phyloP scores from a whole-genome alignment of 2,888 invertebrate genomes.

The Heliconius erato region DNA sequence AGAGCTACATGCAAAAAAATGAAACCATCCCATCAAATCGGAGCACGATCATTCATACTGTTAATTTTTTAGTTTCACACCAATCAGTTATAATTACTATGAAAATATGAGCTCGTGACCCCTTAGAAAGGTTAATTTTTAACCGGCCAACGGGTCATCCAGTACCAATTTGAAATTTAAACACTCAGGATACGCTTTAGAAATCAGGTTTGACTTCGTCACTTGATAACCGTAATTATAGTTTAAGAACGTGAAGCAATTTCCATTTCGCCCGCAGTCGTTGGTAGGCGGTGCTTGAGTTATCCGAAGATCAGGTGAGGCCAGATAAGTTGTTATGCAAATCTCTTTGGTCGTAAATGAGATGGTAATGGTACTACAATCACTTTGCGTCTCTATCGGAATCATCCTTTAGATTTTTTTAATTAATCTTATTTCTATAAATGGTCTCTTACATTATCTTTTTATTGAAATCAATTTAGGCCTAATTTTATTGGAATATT shows the following conservation, averaged over 20 bases:
- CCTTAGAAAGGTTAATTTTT: slow-evolving; percentile 49
- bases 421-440: slow-evolving; percentile 5
- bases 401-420: slow-evolving; percentile 12
- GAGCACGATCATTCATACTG: neutral
- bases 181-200: slow-evolving; percentile 60
- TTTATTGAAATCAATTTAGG: neutral
- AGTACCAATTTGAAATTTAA: slow-evolving; percentile 60
- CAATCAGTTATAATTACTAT: slow-evolving; percentile 52
- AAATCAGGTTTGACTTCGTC: slow-evolving; percentile 59
- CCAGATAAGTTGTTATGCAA: slow-evolving; percentile 49
- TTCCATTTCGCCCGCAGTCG: slow-evolving; percentile 60
- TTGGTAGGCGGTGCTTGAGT: slow-evolving; percentile 39
- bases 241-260: slow-evolving; percentile 67
- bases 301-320: slow-evolving; percentile 42
- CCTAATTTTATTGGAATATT: slow-evolving; percentile 2
- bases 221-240: slow-evolving; percentile 64
- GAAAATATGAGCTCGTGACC: slow-evolving; percentile 48
- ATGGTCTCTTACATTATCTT: neutral
- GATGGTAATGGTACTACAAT: slow-evolving; percentile 44
- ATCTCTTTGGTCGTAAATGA: slow-evolving; percentile 48
- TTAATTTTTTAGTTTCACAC: slow-evolving; percentile 22
- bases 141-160: slow-evolving; percentile 55
- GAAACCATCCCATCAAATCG: slow-evolving; percentile 19
- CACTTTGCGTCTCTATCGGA: slow-evolving; percentile 29
- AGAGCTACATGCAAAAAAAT: neutral